A percentile compares a stretch with the other conserved stretches of the same genome.
Evolutionary conservation across 2,113 vertebrate genomes (phyloP).

Genomic region (Trichechus manatus): DNA sequence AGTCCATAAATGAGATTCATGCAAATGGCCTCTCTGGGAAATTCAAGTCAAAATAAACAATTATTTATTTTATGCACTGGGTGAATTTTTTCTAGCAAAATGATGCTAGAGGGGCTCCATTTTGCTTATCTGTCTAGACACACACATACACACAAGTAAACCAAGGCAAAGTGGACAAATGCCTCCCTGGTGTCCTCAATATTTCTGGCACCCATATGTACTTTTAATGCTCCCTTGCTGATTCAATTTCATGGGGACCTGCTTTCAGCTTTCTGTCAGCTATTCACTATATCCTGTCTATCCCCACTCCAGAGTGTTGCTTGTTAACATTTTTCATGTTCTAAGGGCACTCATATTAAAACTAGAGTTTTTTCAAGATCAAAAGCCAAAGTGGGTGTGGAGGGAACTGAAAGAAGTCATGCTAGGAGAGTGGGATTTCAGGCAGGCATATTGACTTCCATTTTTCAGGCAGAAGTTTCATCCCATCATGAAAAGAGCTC

Average conservation of each 20-base stretch:
- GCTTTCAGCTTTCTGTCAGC: neutral
- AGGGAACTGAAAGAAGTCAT: neutral
- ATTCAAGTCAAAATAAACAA: conserved; percentile 40
- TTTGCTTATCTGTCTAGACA: neutral
- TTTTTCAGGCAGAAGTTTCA: neutral
- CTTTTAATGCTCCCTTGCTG: neutral
- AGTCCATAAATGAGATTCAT: conserved; percentile 26
- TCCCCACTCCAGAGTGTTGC: neutral
- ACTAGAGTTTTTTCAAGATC: neutral
- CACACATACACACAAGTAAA: neutral
- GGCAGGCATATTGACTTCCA: neutral
- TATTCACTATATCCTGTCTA: neutral
- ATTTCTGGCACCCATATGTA: neutral
- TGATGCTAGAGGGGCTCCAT: neutral
- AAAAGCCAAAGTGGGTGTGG: neutral
- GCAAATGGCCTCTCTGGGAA: neutral
- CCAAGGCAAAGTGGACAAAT: neutral
- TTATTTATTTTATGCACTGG: neutral
- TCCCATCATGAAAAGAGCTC: neutral
- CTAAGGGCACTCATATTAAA: neutral
- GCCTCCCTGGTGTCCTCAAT: neutral
- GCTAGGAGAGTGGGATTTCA: neutral
- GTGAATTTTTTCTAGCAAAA: neutral
- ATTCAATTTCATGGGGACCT: neutral
- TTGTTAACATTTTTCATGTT: neutral